Evolutionary conservation across 2,113 vertebrate species (phyloP).

Genomic region (Microcebus lehilahytsara): DNA sequence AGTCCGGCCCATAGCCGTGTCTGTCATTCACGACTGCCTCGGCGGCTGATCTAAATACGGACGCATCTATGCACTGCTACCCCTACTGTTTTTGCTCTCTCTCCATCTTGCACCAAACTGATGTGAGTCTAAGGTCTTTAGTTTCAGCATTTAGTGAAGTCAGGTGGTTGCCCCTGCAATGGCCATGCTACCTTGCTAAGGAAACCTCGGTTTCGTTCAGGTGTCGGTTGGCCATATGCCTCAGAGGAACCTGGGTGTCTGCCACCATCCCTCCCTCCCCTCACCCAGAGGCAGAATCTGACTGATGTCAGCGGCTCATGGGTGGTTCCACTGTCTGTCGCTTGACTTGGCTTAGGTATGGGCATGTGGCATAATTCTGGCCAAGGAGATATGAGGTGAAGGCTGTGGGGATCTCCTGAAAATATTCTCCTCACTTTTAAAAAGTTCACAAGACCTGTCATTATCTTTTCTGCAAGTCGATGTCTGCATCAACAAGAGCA

Average conservation of each 20-base stretch:
- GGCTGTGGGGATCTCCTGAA: background rate
- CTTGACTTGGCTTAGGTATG: background rate
- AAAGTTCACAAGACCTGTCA: background rate
- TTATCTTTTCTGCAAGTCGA: background rate
- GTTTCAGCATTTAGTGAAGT: background rate
- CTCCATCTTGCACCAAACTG: background rate
- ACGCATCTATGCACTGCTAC: no score
- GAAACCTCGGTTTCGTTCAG: background rate
- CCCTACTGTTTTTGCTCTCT: background rate
- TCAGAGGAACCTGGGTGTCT: background rate
- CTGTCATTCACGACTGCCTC: background rate
- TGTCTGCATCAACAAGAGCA: background rate
- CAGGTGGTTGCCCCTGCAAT: background rate
- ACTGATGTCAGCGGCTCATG: background rate
- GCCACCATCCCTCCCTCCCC: background rate
- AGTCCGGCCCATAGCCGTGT: background rate
- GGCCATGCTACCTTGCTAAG: background rate
- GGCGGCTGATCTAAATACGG: background rate
- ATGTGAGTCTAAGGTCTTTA: background rate
- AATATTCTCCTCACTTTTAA: background rate
- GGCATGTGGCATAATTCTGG: background rate
- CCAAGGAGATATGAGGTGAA: background rate
- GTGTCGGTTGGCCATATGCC: background rate
- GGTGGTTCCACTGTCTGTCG: background rate
- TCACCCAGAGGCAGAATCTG: background rate